Base-by-base conservation (phyloP, 1,140 invertebrate species). In the Caenorhabditis briggsae region DNA sequence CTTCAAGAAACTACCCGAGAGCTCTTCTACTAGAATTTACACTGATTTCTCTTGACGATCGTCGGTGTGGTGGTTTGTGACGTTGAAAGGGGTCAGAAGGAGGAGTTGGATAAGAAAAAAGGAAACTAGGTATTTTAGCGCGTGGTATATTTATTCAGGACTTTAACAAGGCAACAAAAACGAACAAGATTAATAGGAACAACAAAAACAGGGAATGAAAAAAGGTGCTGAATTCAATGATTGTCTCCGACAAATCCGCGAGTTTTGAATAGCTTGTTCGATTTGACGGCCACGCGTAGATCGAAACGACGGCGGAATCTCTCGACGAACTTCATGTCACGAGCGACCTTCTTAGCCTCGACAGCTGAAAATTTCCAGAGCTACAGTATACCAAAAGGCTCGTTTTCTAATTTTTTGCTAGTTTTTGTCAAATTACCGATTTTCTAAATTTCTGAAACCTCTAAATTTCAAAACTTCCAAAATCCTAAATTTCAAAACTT, bases 261-360 rank as follows among this genome's bases (percentile, higher is more conserved):
- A 5, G 88, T 88, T 56, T 88, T 88, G 88, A 88, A 88, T 20
- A 88, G 56, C 48, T 94, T 95, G 91, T 96, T 96, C 14, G 95
- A 92, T 25, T 96, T 95, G 59, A 55, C 33, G 20, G 61, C 86
- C 1, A 74, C 64, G 23, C 86, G 61, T 6, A 87, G 59, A 23
- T 87, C 86, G 53, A 84, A 84, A 59, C 86, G 82, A 46, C 86
- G 82, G 14, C 83, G 48, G 55, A 78, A 83, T 7, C 86, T 59
- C 43, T 84, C 59, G n/a, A 87, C 55, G 58, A 56, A 87, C 18
- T 85, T 74, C 53, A 87, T 84, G 20, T 87, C 86, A 14, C 74
- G 61, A 50, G 86, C 86, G 8, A 43, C 64, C 46, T 84, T 58
- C 25, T 82, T 82, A 9, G 82, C 86, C 33, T 33, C 70, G 43